A percentile compares a stretch with the other conserved stretches of the same genome.
Evolutionary conservation across 2,888 invertebrate genomes (phyloP).

Genomic region (Cheiracanthium punctorium): DNA sequence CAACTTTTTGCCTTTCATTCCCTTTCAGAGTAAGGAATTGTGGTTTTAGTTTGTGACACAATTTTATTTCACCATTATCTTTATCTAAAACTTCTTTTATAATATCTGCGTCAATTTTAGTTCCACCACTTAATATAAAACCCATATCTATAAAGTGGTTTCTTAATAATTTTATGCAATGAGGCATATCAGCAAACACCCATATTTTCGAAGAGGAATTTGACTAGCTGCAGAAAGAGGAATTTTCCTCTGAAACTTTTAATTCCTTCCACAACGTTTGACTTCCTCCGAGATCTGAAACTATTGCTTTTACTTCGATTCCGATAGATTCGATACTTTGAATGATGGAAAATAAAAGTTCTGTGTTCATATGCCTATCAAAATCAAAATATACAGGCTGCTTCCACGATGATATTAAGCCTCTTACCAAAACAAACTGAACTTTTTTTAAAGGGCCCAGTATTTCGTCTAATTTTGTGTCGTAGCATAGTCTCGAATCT

Average conservation of each 20-base stretch:
- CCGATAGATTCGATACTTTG: neutral
- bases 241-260: neutral
- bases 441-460: neutral
- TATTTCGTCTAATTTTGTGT: neutral
- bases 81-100: neutral
- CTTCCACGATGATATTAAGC: neutral
- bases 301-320: neutral
- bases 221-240: neutral
- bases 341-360: neutral
- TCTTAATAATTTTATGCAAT: neutral
- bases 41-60: neutral
- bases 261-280: neutral
- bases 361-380: neutral
- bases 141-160: conserved; percentile 8
- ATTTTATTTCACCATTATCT: conserved; percentile 3
- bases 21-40: neutral
- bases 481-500: neutral
- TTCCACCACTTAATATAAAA: neutral
- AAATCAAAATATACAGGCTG: conserved; percentile 15
- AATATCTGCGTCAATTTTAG: neutral
- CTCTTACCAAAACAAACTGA: neutral
- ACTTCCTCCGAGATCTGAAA: neutral
- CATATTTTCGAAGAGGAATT: neutral
- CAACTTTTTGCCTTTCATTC: conserved; percentile 9
- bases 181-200: neutral